Evolutionary conservation across 2,113 vertebrate species (phyloP), one percentile per base, ranked within the genome.

Genomic region (Plestiodon gilberti): DNA sequence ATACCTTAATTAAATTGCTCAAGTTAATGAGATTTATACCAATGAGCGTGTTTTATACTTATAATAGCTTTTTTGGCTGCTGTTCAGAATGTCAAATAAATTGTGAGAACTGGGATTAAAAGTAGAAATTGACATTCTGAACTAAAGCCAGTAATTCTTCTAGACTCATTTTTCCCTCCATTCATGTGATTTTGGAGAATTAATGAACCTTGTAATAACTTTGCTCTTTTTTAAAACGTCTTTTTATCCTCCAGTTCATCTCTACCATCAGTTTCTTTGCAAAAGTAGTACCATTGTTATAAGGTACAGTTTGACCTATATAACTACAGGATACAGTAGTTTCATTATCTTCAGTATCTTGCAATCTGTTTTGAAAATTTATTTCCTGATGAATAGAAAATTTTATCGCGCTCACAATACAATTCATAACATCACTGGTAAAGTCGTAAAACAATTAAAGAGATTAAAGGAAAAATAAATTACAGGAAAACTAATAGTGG

Each of bases 1-100:
- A 99, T 99, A 99, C 97, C 96, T 98, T 99, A 99, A 99, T 99
- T 98, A 99, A 99, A 99, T 99, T 97, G 97, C 97, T 98, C 96
- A 96, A 96, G 96, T 96, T 98, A 99, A 99, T 98, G 97, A 98
- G 98, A 99, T 99, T 99, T 98, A 98, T 98, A 95, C 96, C 98
- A 97, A 98, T 98, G 98, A 97, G 98, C 98, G 97, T 97, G 96
- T 97, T 98, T 98, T 98, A 98, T 98, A 97, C 97, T 97, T 98
- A 98, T 98, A 99, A 99, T 98, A 99, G 99, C 97, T 98, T 99
- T 99, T 99, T 97, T 99, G 99, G 99, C 98, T 94, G 96, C 87
- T 3, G 88, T 97, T 98, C 99, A 98, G 98, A 97, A 97, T 95
- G 97, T 98, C 97, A 96, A 98, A 98, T 98, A 98, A 98, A 98